A percentile compares a stretch with the other conserved stretches of the same genome.
Conservation (phyloP, 2,797 vertebrate species). For the Lagodon rhomboides region DNA sequence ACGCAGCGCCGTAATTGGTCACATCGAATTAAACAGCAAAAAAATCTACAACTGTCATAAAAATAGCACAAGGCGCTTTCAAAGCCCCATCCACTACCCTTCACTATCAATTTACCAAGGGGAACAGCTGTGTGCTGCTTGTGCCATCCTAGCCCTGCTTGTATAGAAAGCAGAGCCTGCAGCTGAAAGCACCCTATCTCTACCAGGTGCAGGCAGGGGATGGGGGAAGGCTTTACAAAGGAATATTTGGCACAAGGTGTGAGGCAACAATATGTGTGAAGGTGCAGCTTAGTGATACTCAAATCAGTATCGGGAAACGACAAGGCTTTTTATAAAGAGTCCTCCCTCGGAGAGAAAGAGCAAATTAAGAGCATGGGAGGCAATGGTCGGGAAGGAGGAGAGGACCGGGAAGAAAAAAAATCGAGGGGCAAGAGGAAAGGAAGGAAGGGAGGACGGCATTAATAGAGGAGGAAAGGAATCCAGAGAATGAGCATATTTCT, state of each 20-base stretch:
- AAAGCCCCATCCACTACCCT: slow-evolving; percentile 79
- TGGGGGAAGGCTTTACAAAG: slow-evolving; percentile 78
- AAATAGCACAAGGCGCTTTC: slow-evolving; percentile 79
- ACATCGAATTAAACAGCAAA: slow-evolving; percentile 71
- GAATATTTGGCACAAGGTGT: slow-evolving; percentile 81
- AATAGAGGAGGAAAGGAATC: slow-evolving; percentile 49
- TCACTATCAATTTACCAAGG: slow-evolving; percentile 82
- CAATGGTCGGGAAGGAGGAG: slow-evolving; percentile 34
- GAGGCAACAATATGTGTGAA: slow-evolving; percentile 79
- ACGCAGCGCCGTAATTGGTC: slow-evolving; percentile 63
- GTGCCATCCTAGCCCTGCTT: slow-evolving; percentile 79
- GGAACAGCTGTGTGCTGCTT: slow-evolving; percentile 81
- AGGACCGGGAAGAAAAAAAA: slow-evolving; percentile 19
- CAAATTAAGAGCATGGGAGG: slow-evolving; percentile 61
- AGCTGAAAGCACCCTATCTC: slow-evolving; percentile 82
- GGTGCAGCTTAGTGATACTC: slow-evolving; percentile 83
- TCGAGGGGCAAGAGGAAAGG: slow-evolving; percentile 38
- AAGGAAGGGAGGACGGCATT: slow-evolving; percentile 38
- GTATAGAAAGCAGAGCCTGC: slow-evolving; percentile 80
- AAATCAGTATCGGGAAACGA: slow-evolving; percentile 74
- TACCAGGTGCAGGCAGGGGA: slow-evolving; percentile 81
- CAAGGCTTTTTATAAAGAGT: slow-evolving; percentile 70
- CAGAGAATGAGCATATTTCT: slow-evolving; percentile 60
- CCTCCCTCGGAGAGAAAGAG: slow-evolving; percentile 65
- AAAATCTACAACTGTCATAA: slow-evolving; percentile 78